Base-by-base conservation (phyloP, 53 echinoderm and acorn worm genomes). In the Holothuria leucospilota region DNA sequence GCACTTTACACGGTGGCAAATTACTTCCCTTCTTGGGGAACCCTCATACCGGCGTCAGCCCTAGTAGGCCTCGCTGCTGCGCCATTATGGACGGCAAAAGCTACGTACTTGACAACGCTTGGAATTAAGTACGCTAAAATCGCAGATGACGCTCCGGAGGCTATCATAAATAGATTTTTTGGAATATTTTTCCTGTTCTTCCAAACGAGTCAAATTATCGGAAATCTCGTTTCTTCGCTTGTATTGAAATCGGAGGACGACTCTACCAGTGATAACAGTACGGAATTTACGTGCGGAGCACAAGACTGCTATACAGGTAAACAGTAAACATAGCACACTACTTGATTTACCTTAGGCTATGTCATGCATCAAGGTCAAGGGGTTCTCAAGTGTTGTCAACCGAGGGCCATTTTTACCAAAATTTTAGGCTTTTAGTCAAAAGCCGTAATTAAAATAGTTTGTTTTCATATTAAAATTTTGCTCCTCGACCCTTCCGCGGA, bases 151-250 rank as follows among this genome's bases (percentile, higher is more conserved):
- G 82, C 87, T 7, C 58, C 69, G 25, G 91, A 93, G 52, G 91
- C 93, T 20, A 90, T 95, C 20, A 85, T 97, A 70, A 94, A 88
- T 59, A 88, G 98, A n/a, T 97, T 95, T 86, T 97, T 93, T 59
- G 98, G 98, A 1, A 86, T 97, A n/a, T 97, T 97, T 87, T 97
- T 93, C 91, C 73, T 95, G 58, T 93, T 97, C 85, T 97, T 97
- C 87, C 98, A 95, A 83, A 72, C 90, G 39, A 91, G 93, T 80
- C 95, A 97, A 84, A 90, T 97, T 5, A 61, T 95, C n/a, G 98
- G 98, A 8, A 97, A 97, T 67, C 87, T 95, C 1, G 91, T 97
- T 15, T 97, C 98, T 2, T 97, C 98, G 0, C 80, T 95, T 41
- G 92, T 97, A 18, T 62, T 97, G 41, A 82, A 69, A 63, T 85